Base-by-base conservation (phyloP, 1,140 invertebrate species). In the Halictus rubicundus region DNA sequence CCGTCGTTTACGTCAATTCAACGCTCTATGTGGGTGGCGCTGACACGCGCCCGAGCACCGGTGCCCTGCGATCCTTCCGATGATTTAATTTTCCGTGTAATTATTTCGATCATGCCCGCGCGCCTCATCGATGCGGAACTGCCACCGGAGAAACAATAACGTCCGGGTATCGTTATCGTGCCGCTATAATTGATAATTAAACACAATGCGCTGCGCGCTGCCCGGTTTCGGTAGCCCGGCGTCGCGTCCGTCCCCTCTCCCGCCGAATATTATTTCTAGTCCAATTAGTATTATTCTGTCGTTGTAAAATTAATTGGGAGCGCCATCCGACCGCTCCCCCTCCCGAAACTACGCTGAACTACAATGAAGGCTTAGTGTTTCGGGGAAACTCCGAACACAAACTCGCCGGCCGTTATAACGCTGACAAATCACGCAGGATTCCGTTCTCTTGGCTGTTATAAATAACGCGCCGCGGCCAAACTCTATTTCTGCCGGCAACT, bases 1-100 rank as follows among this genome's bases (percentile, higher is more conserved):
- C 69, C 65, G 74, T 83, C 83, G 83, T 85, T 83, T 74, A 85
- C 78, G 83, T 78, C 77, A 81, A 71, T 85, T 78, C 64, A 39
- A 83, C 63, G 68, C 57, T 57, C 54, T 19, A 57, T 21, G 23
- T 63, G 60, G 60, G 60, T 63, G 60, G 68, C 76, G 21, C 65
- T 65, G 61, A 60, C 82, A 74, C 83, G 57, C 66, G 70, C 84
- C 74, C 37, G 39, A 32, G 37, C 80, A 25, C 73, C 52, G 54
- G 49, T 16, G 49, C 16, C 46, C 12, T 59, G 32, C 27, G 52
- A 68, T 84, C 37, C 60, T 25, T 71, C 57, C 37, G 66, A 61
- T 78, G 49, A 68, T 76, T 80, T 84, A 78, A 84, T 85, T 85
- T 81, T 75, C 63, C 21, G 68, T 60, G 52, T 69, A 85, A 85